Evolutionary conservation across 2,888 invertebrate species (phyloP).

Genomic region (Athripsodes cinereus): DNA sequence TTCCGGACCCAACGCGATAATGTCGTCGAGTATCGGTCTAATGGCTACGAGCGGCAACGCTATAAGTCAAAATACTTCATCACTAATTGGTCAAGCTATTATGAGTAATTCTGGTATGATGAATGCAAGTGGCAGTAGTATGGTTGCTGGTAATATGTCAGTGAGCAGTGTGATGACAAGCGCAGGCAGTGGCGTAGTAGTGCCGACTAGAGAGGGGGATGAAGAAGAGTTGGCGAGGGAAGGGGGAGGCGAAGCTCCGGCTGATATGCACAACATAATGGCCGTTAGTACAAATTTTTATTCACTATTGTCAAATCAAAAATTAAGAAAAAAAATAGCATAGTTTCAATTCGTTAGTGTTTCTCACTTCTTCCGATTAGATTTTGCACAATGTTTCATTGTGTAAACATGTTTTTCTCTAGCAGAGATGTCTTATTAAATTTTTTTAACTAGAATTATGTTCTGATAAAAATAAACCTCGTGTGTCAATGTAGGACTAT

Average conservation of each 20-base stretch:
- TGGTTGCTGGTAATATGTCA: neutral
- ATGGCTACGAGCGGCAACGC: neutral
- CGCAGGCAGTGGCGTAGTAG: neutral
- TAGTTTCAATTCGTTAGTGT: no score
- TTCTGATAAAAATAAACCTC: no score
- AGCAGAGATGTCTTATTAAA: no score
- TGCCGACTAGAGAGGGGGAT: conserved; percentile 27
- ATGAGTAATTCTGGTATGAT: neutral
- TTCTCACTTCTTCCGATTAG: no score
- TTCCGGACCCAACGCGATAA: neutral
- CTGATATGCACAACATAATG: conserved; percentile 39
- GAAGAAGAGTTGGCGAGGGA: conserved; percentile 45
- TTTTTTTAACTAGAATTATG: no score
- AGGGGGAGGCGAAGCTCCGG: conserved; percentile 66
- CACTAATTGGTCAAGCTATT: no score
- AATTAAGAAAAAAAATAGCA: no score
- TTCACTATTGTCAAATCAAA: no score
- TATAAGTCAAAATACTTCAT: neutral
- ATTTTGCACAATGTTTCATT: no score
- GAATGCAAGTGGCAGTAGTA: neutral
- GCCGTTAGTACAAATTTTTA: conserved; percentile 17
- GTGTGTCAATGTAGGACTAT: no score
- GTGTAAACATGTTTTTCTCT: no score
- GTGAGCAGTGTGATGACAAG: neutral
- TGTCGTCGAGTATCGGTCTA: neutral